Evolutionary conservation across 2,797 vertebrate genomes (phyloP).

Genomic region (Synanceia verrucosa): DNA sequence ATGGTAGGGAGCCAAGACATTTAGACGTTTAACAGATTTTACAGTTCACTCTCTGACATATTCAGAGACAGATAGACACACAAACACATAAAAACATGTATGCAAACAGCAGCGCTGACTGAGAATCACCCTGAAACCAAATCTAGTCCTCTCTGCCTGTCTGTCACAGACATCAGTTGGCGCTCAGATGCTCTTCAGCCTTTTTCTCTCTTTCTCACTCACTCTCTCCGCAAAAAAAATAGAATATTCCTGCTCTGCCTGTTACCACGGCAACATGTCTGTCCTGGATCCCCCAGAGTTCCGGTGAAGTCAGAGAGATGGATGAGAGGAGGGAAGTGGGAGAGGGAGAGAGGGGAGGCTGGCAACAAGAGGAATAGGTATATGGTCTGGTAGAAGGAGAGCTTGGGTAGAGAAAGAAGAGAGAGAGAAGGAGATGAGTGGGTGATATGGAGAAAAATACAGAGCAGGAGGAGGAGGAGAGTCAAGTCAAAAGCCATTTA

Average conservation of each 20-base stretch:
- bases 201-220: constrained; percentile 32
- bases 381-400: constrained; percentile 46
- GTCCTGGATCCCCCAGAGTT: constrained; percentile 84
- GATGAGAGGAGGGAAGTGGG: constrained; percentile 73
- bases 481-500: constrained; percentile 62
- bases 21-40: constrained; percentile 39
- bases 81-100: constrained; percentile 27
- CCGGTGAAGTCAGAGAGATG: constrained; percentile 78
- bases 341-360: constrained; percentile 25
- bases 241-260: constrained; percentile 76
- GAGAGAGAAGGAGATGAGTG: constrained; percentile 27
- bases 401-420: constrained; percentile 22
- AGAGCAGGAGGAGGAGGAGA: constrained; percentile 28
- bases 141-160: constrained; percentile 49
- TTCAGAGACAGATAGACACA: constrained; percentile 25
- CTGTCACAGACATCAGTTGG: constrained; percentile 57
- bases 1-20: constrained; percentile 38
- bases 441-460: constrained; percentile 49
- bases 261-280: constrained; percentile 86
- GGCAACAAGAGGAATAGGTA: constrained; percentile 45
- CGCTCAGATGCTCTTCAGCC: constrained; percentile 59
- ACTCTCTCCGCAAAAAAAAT: constrained; percentile 39
- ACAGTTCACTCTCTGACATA: constrained; percentile 31
- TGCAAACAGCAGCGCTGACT: constrained; percentile 38
- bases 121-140: constrained; percentile 52